Percentiles rank a stretch among this genome's conserved stretches.
Evolutionary conservation across 2,888 invertebrate species (phyloP).

Genomic region (Catonia carolina): DNA sequence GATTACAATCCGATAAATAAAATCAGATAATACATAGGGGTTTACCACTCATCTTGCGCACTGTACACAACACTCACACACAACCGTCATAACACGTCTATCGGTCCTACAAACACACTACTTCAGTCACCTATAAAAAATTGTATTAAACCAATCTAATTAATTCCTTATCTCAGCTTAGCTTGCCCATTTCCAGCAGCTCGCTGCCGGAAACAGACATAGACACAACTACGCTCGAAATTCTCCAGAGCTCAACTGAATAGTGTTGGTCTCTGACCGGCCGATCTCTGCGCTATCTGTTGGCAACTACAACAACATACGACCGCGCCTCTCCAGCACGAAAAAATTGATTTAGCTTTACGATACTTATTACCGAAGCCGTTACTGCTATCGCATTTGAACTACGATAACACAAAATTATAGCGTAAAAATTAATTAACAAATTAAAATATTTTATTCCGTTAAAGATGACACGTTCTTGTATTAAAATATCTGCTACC

Average conservation of each 20-base stretch:
- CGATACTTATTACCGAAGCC: too few species aligned
- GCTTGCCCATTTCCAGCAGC: constrained; percentile 24
- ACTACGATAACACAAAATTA: too few species aligned
- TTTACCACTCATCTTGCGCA: constrained; percentile 6
- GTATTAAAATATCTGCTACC: too few species aligned
- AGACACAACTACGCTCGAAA: background rate
- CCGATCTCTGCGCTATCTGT: background rate
- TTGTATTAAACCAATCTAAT: background rate
- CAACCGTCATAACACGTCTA: constrained; percentile 12
- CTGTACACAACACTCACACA: constrained; percentile 3
- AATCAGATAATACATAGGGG: constrained; percentile 14
- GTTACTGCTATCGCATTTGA: too few species aligned
- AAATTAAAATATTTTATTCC: too few species aligned
- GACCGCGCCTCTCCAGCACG: constrained; percentile 4
- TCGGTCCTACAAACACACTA: background rate
- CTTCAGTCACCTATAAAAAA: too few species aligned
- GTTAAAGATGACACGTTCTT: too few species aligned
- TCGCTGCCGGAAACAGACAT: constrained; percentile 22
- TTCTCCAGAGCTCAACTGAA: too few species aligned
- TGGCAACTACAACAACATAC: background rate
- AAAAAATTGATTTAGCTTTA: constrained; percentile 7
- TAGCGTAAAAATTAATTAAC: too few species aligned
- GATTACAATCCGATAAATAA: background rate
- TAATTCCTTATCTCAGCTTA: constrained; percentile 19
- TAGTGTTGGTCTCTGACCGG: too few species aligned